Evolutionary conservation across 1,140 invertebrate genomes (phyloP), one percentile per base, ranked within the genome.

Genomic region (Camponotus pennsylvanicus): DNA sequence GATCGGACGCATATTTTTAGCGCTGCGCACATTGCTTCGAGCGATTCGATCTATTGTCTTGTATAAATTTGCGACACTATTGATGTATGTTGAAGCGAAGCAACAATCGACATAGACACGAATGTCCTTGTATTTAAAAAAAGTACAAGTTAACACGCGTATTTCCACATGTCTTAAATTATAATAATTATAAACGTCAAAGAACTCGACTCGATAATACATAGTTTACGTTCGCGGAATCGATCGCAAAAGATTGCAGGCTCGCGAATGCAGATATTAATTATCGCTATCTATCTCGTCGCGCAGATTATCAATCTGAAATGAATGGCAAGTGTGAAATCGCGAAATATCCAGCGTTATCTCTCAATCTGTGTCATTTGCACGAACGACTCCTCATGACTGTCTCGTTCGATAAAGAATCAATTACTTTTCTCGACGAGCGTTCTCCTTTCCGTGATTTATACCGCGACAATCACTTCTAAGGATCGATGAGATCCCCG

Each of bases 401-500:
- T 73, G 88, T 85, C 88, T 71, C 71, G 67, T 5, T 61, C 57
- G 79, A 76, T 57, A 70, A 73, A 69, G 80, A 88, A 88, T 89
- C 86, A 88, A 89, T 89, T 88, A 88, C 66, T 85, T 79, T 88
- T 42, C 49, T 78, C 69, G 71, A 64, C 71, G 71, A 49, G 64
- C 55, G 67, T 85, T 78, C 82, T n/a, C 82, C 79, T 88, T 85
- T 88, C 86, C 61, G 59, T 88, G 73, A 87, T 89, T 85, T 85
- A 78, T n/a, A 45, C 13, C 13, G 37, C 37, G 82, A 21, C 32
- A 45, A 69, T 15, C 45, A 57, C 37, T 77, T 37, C 34, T 32
- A 27, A 52, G 73, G 49, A 69, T 88, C 88, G 59, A 76, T 49
- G 67, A 27, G 27, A 86, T 85, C 69, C 73, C 57, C 71, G 88